Percentiles rank a stretch among this genome's conserved stretches.
Evolutionary conservation across 35 echinoderm and acorn worm genomes (phyloP).

Genomic region (Stichopus chloronotus): DNA sequence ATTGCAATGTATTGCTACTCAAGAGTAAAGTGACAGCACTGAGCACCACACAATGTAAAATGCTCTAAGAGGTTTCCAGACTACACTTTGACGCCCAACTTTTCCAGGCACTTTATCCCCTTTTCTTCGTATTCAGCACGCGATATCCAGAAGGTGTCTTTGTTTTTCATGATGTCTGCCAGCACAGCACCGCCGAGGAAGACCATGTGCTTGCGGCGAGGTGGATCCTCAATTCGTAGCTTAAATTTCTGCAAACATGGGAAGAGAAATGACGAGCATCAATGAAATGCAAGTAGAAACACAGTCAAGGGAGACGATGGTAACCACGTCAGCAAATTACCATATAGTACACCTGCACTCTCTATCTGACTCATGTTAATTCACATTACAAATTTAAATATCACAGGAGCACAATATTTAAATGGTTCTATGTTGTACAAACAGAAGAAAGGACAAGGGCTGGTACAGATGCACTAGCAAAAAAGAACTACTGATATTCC

Average conservation of each 20-base stretch:
- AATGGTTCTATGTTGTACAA: no score
- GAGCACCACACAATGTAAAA: background rate
- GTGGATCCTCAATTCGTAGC: conserved; percentile 95
- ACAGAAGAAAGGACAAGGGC: no score
- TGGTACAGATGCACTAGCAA: no score
- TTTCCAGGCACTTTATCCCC: conserved; percentile 84
- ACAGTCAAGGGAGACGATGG: no score
- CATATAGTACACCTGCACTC: no score
- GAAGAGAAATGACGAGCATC: background rate
- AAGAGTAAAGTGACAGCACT: background rate
- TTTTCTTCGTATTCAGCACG: conserved; percentile 92
- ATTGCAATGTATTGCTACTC: background rate
- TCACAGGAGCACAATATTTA: no score
- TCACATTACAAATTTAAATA: no score
- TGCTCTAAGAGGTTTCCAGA: background rate
- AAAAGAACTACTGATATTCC: no score
- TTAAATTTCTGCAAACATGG: conserved; percentile 91
- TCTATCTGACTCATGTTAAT: no score
- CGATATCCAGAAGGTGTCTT: conserved; percentile 92
- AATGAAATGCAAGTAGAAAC: no score
- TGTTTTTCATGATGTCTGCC: conserved; percentile 98
- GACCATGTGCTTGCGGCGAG: conserved; percentile 99
- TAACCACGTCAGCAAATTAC: no score
- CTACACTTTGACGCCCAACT: conserved; percentile 65
- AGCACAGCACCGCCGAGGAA: conserved; percentile 98